phyloP scores from a whole-genome alignment of 2,797 vertebrate genomes.

The Esox lucius region DNA sequence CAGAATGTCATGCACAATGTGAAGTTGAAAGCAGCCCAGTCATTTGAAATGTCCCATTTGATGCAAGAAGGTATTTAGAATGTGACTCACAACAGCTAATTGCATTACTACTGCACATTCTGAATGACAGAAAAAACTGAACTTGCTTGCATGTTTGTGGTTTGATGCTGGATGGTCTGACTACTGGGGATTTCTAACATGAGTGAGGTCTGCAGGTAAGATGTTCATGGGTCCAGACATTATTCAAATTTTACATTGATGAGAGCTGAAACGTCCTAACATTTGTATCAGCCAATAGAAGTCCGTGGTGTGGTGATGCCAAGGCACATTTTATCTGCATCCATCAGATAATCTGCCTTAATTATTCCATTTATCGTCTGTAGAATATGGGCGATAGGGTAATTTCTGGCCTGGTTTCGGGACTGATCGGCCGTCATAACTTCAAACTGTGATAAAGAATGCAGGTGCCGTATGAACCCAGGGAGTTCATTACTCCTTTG shows the following conservation, averaged over 20 bases:
- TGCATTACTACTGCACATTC: neutral
- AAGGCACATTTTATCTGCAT: no score
- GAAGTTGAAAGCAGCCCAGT: neutral
- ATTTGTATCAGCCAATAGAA: no score
- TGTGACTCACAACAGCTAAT: constrained; percentile 44
- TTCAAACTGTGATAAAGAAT: no score
- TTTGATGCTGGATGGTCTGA: neutral
- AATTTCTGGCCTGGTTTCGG: no score
- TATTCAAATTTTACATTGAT: no score
- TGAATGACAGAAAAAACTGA: neutral
- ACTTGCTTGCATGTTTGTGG: neutral
- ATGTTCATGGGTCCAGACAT: neutral
- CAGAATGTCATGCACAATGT: neutral
- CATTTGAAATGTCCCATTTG: constrained; percentile 62
- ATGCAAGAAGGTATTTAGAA: constrained; percentile 57
- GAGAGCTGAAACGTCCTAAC: no score
- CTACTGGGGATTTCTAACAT: neutral
- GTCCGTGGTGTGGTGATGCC: no score
- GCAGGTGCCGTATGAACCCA: no score
- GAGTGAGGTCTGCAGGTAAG: neutral
- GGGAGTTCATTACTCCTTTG: neutral
- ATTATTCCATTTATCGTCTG: no score
- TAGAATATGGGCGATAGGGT: no score
- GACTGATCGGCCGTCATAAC: no score
- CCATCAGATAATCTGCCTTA: no score